Evolutionary conservation across 2,888 invertebrate species (phyloP).

Genomic region (Pemphredon lugubris): DNA sequence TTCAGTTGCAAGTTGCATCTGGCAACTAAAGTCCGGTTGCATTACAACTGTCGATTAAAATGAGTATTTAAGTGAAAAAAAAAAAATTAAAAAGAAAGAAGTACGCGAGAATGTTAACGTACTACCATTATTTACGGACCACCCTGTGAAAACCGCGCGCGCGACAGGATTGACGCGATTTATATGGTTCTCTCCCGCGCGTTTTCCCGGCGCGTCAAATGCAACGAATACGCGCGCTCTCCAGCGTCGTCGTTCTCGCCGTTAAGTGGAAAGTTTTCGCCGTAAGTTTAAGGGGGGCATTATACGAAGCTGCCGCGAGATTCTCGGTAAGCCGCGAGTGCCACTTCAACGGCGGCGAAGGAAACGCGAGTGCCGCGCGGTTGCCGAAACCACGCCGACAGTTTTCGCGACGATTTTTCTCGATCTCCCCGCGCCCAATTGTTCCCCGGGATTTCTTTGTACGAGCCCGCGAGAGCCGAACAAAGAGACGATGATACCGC

Average conservation of each 20-base stretch:
- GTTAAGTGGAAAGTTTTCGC: constrained; percentile 42
- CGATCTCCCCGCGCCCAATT: constrained; percentile 9
- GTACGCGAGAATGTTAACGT: no score
- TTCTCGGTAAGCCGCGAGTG: constrained; percentile 13
- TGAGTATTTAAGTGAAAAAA: no score
- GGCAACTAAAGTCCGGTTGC: no score
- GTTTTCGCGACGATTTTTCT: constrained; percentile 12
- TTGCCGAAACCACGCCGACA: not conserved
- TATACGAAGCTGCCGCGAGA: not conserved
- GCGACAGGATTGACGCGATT: no score
- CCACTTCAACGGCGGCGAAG: not conserved
- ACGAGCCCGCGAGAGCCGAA: not conserved
- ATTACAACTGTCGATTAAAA: no score
- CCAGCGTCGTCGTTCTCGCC: constrained; percentile 7
- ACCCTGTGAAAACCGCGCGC: no score
- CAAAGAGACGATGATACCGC: not conserved
- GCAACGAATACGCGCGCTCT: constrained; percentile 21
- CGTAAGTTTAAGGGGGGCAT: constrained; percentile 19
- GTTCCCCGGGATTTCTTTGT: not conserved
- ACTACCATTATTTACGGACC: no score
- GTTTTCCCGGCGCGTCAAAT: not conserved
- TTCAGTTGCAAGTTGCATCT: no score
- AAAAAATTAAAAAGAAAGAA: no score
- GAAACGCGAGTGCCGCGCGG: constrained; percentile 15
- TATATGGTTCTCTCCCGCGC: no score